Base-by-base conservation (phyloP, 64 coral and sea anemone species). In the Dendronephthya gigantea region DNA sequence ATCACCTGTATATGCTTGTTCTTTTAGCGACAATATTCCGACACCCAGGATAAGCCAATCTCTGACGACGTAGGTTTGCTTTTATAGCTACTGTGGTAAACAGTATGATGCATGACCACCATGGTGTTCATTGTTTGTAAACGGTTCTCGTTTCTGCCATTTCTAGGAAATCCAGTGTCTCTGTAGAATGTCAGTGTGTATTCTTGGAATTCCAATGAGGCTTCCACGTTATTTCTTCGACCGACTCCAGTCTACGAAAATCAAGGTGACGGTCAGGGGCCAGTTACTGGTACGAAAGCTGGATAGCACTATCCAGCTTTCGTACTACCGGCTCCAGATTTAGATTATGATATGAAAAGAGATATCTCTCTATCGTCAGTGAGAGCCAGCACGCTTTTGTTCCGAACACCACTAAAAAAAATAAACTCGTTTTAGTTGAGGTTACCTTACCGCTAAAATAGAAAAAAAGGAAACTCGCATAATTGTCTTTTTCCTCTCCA, bases 211-310 rank as follows among this genome's bases (percentile, higher is more conserved):
- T 34, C 94, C 94, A 19, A 90, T 91, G 17, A 91, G 83, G 17
- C 93, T 93, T 47, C 91, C 94, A 36, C 93, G 93, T 79, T 93
- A 91, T 74, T 97, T 97, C 40, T 97, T 93, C 70, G 89, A 86
- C 40, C 90, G 91, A 82, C 83, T 85, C n/a, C 94, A 97, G 36
- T 84, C 92, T 3, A 97, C 94, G 19, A 72, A 85, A 49, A 93
- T 97, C 55, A 97, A 97, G 94, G 94, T 97, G 81, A 28, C 27
- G 36, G 35, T 88, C 83, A 79, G 55, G n/a, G n/a, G n/a, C n/a
- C n/a, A n/a, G n/a, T n/a, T n/a, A n/a, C n/a, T n/a, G n/a, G n/a
- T n/a, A n/a, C n/a, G n/a, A n/a, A n/a, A n/a, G n/a, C n/a, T n/a
- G n/a, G n/a, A n/a, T n/a, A n/a, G n/a, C n/a, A n/a, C n/a, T n/a